These are phyloP conservation scores for Drosophila sp. DNA, from an alignment of 1,140 invertebrate genomes.

Conservation along the genomic window DNA sequence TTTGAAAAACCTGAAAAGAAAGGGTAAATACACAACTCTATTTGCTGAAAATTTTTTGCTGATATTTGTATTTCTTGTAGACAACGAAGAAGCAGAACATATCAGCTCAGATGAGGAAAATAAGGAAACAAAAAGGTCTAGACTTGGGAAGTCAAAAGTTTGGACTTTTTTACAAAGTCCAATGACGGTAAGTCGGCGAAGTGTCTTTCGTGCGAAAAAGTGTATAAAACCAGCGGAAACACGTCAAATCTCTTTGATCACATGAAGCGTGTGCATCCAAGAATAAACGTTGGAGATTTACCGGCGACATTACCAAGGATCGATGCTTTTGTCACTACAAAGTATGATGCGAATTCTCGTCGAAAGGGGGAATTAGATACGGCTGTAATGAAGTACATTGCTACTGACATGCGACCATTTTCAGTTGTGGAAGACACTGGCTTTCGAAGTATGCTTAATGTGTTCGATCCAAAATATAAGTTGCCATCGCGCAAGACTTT, in stretches of 20 bases:
- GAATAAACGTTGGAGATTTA: constrained; percentile 7
- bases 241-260: constrained; percentile 30
- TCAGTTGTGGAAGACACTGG: constrained; percentile 26
- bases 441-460: constrained; percentile 9
- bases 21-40: too few relatives aligned
- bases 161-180: constrained; percentile 13
- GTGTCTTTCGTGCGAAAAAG: constrained; percentile 14
- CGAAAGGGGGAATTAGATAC: constrained; percentile 20
- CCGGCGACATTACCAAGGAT: neutral
- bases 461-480: neutral
- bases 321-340: neutral
- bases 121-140: too few relatives aligned
- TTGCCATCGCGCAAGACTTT: constrained; percentile 5
- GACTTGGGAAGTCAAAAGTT: constrained; percentile 24
- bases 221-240: constrained; percentile 29
- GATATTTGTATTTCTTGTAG: too few relatives aligned
- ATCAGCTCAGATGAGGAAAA: too few relatives aligned
- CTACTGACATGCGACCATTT: constrained; percentile 21
- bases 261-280: constrained; percentile 21
- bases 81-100: too few relatives aligned
- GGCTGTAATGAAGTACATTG: constrained; percentile 11
- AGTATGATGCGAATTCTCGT: constrained; percentile 1
- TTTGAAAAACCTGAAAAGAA: too few relatives aligned
- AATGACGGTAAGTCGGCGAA: constrained; percentile 15
- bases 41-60: too few relatives aligned